Evolutionary conservation across 2,113 vertebrate species (phyloP), one percentile per base, ranked within the genome.

Genomic region (Aplodontia rufa): DNA sequence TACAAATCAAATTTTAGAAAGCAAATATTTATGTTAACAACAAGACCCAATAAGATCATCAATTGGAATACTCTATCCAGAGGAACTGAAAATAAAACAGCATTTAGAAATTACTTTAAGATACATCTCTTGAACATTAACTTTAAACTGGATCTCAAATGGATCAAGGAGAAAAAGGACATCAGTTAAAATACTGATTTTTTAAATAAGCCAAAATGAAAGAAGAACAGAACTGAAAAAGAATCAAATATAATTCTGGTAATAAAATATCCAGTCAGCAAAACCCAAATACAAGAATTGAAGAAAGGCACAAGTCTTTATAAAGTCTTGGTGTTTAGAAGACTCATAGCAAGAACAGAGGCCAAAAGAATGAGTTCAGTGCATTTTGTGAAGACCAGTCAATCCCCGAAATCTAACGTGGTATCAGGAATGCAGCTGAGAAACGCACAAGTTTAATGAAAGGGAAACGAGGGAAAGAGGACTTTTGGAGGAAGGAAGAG

Each of bases 51-150:
- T 64, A 91, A 71, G 16, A 51, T 60, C 14, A 49, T 62, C 24
- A 90, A 74, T 47, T 78, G 58, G 22, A 60, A 87, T n/a, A 90
- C 60, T 32, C 60, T 72, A 87, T 55, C 26, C 45, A 92, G 55
- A 95, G 42, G 40, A 87, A 87, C 83, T 90, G 45, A 90, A 95
- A 95, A 53, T 40, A 75, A 40, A n/a, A 85, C 20, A n/a, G 17
- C 42, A 47, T 40, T 85, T 68, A 87, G 47, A 72, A 89, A 84
- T 42, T n/a, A 79, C 22, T 83, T 84, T 47, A 79, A 53, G 79
- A 42, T 64, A 5, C 6, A 32, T 26, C 35, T 66, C 35, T 58
- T 64, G 85, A 89, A 58, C 12, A 45, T 1, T 62, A 20, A 47
- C 45, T 78, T 95, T 69, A 60, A 96, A 74, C 51, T 37, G 78